Conservation (phyloP, 2,113 vertebrate species). For the Actinemys pallida region DNA sequence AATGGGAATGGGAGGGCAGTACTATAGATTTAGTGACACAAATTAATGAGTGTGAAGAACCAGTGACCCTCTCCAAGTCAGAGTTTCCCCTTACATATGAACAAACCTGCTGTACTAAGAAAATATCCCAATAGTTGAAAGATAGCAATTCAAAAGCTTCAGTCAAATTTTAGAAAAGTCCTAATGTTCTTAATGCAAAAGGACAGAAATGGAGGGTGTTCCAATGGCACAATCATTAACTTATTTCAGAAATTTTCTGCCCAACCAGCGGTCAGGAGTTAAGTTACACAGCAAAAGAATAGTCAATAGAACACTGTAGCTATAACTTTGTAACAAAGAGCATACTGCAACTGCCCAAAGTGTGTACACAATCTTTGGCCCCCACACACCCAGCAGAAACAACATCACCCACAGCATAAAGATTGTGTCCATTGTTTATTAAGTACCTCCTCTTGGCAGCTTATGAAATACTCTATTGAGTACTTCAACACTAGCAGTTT, state of each 20-base stretch:
- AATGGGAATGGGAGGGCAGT: background rate
- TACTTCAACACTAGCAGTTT: background rate
- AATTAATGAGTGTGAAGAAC: background rate
- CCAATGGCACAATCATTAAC: fast-evolving
- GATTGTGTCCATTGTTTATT: background rate
- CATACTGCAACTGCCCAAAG: background rate
- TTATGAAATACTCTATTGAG: background rate
- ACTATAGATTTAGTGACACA: background rate
- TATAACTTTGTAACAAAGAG: background rate
- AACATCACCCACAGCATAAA: background rate
- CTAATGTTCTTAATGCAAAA: fast-evolving
- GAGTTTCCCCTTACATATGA: background rate
- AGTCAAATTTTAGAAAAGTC: fast-evolving
- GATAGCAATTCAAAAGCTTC: background rate
- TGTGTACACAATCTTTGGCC: background rate
- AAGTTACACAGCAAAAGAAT: background rate
- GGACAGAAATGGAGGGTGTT: background rate
- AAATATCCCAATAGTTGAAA: background rate
- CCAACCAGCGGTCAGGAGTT: background rate
- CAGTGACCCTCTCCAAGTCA: background rate
- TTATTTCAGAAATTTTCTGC: background rate
- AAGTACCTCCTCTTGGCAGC: background rate
- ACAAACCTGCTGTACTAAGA: background rate
- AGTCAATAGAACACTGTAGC: background rate
- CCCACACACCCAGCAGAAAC: background rate